Percentiles rank a stretch among this genome's conserved stretches.
phyloP scores from a whole-genome alignment of 2,888 invertebrate species.

The Rhamphomyia laevipes region DNA sequence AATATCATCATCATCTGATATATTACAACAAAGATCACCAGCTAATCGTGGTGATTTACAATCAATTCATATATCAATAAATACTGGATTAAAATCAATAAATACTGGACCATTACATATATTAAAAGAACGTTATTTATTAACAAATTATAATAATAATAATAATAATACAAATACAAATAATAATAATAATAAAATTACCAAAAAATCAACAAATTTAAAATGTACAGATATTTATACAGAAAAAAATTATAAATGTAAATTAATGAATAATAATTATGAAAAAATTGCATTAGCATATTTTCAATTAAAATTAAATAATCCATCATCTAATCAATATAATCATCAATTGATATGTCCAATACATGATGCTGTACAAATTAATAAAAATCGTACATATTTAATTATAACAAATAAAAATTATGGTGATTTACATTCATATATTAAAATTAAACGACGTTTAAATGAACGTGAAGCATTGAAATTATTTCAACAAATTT shows the following conservation, averaged over 20 bases:
- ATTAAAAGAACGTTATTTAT: constrained; percentile 72
- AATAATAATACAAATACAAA: too few species aligned
- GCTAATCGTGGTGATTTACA: constrained; percentile 26
- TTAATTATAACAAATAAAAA: constrained; percentile 54
- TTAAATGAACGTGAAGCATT: constrained; percentile 78
- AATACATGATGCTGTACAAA: constrained; percentile 52
- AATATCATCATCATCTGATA: constrained; percentile 22
- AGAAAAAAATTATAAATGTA: constrained; percentile 77
- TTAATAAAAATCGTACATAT: constrained; percentile 62
- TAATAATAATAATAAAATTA: constrained; percentile 48
- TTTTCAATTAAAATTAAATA: constrained; percentile 45
- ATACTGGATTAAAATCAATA: neutral
- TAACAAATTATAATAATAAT: constrained; percentile 40
- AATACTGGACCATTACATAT: constrained; percentile 34
- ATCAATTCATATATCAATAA: constrained; percentile 12
- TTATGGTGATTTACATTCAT: constrained; percentile 81
- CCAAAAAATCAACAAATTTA: constrained; percentile 50
- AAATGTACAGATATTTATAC: constrained; percentile 77
- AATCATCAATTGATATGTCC: constrained; percentile 29
- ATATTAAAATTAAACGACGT: constrained; percentile 75
- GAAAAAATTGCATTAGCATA: constrained; percentile 64
- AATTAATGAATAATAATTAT: constrained; percentile 48
- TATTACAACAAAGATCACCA: constrained; percentile 23
- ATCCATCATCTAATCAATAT: constrained; percentile 26
- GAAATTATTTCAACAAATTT: constrained; percentile 80